A percentile compares a stretch with the other conserved stretches of the same genome.
phyloP scores from a whole-genome alignment of 2,113 vertebrate species.

The Cygnus atratus region DNA sequence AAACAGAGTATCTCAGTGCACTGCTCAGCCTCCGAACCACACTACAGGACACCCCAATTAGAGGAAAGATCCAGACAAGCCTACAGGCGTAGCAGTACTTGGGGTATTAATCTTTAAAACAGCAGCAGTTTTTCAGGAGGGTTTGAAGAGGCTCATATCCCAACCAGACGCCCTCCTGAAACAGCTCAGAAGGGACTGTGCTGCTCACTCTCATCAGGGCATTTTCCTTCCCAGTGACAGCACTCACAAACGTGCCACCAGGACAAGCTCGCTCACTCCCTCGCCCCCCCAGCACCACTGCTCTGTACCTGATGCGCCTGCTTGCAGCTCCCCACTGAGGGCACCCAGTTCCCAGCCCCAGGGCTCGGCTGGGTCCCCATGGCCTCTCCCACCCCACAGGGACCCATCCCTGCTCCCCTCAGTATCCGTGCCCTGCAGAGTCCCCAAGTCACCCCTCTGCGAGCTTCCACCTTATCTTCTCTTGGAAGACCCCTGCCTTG shows the following conservation, averaged over 20 bases:
- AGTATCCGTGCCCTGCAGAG: neutral
- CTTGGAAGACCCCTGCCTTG: neutral
- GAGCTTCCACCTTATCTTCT: neutral
- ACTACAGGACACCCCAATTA: neutral
- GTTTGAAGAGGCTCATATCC: neutral
- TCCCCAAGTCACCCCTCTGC: neutral
- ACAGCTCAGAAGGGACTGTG: neutral
- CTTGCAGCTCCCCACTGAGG: neutral
- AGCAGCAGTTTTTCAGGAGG: neutral
- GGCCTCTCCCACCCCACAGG: neutral
- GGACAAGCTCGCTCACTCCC: neutral
- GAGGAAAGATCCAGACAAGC: neutral
- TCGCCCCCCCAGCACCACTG: neutral
- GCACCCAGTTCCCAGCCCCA: neutral
- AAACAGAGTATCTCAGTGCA: rapidly evolving
- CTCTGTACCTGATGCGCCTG: rapidly evolving
- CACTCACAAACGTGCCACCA: rapidly evolving
- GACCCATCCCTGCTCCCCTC: neutral
- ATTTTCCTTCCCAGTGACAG: rapidly evolving
- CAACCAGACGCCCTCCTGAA: neutral
- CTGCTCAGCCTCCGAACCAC: rapidly evolving
- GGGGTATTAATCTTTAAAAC: neutral
- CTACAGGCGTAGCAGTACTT: neutral
- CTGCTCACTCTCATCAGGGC: neutral
- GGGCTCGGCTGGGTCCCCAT: neutral